Evolutionary conservation across 23 tunicate species (phyloP).

Genomic region (Trididemnum nubilum): DNA sequence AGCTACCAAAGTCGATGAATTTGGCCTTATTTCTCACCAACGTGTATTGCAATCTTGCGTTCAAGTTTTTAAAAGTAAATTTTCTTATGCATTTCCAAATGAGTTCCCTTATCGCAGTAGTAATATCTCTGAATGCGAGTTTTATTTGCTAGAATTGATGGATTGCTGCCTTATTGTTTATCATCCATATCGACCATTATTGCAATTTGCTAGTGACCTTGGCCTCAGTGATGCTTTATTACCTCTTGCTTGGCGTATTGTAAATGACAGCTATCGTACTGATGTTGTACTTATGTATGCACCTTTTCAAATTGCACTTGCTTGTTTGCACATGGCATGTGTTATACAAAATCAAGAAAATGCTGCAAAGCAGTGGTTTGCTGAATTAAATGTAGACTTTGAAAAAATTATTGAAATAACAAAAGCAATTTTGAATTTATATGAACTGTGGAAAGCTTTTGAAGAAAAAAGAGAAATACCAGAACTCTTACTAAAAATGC

Average conservation of each 20-base stretch:
- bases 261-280: constrained; percentile 87
- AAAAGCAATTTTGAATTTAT: constrained; percentile 51
- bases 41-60: constrained; percentile 44
- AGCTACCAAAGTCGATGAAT: constrained; percentile 92
- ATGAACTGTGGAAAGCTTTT: constrained; percentile 84
- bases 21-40: constrained; percentile 72
- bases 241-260: constrained; percentile 90
- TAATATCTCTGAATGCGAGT: constrained; percentile 92
- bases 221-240: constrained; percentile 45
- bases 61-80: constrained; percentile 70
- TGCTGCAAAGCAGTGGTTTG: constrained; percentile 84
- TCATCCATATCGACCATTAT: constrained; percentile 90
- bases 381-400: constrained; percentile 84
- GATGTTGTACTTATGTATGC: constrained; percentile 87
- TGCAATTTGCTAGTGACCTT: constrained; percentile 70
- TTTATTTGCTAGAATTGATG: constrained; percentile 84
- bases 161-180: constrained; percentile 92
- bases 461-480: constrained; percentile 70
- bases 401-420: constrained; percentile 89
- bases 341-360: constrained; percentile 56
- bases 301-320: constrained; percentile 86
- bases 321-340: constrained; percentile 91
- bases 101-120: constrained; percentile 64
- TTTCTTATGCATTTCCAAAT: constrained; percentile 70
- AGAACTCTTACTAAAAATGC: constrained; percentile 68